These are phyloP conservation scores for Harpalus rufipes DNA, from an alignment of 2,888 invertebrate genomes.

Conservation along the genomic window DNA sequence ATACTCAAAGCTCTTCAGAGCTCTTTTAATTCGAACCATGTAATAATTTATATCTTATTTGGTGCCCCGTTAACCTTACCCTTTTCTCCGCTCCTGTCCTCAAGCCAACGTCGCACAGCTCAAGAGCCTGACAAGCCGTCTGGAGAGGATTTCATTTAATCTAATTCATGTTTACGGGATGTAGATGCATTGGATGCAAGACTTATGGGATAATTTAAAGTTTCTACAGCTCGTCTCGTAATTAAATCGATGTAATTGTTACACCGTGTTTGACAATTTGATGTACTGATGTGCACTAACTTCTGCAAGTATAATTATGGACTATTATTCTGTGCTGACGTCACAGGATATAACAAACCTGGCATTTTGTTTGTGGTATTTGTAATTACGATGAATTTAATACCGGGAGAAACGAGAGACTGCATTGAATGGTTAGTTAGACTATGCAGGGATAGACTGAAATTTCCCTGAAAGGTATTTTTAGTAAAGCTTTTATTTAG, in stretches of 20 bases:
- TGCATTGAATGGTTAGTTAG: background rate
- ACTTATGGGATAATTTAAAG: constrained; percentile 48
- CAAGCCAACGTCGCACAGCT: background rate
- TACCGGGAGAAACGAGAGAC: background rate
- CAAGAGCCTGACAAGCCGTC: constrained; percentile 36
- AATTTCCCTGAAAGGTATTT: background rate
- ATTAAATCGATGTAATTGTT: constrained; percentile 49
- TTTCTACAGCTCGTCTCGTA: constrained; percentile 26
- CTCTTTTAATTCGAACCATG: too few species aligned
- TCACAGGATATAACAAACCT: background rate
- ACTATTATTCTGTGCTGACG: background rate
- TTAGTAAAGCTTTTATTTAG: too few species aligned
- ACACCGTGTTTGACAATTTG: constrained; percentile 41
- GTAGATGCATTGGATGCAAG: constrained; percentile 40
- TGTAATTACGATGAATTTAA: background rate
- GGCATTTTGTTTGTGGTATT: background rate
- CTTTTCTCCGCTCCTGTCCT: background rate
- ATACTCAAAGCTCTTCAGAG: too few species aligned
- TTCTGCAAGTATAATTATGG: constrained; percentile 6
- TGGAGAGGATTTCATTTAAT: constrained; percentile 56
- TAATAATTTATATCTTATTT: too few species aligned
- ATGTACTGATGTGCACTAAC: constrained; percentile 20
- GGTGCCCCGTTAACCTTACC: too few species aligned
- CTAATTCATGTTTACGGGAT: constrained; percentile 53
- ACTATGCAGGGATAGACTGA: background rate